Evolutionary conservation across 2,888 invertebrate species (phyloP).

Genomic region (Spodoptera exigua): DNA sequence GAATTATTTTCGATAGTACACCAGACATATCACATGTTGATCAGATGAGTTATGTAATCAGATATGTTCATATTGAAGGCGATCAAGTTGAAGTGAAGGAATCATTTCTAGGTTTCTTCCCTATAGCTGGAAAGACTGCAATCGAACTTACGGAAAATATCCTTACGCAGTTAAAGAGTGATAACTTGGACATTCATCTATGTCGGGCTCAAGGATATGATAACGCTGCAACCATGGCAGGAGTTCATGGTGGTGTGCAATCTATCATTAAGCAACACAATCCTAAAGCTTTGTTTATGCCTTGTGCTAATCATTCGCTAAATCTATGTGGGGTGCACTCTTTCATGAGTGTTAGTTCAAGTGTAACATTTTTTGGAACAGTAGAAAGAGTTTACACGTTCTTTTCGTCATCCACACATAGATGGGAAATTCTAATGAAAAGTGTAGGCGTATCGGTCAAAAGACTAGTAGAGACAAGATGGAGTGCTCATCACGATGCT

Average conservation of each 20-base stretch:
- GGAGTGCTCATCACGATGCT: conserved; percentile 37
- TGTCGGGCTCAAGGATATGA: conserved; percentile 48
- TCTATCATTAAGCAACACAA: conserved; percentile 13
- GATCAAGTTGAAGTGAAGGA: conserved; percentile 34
- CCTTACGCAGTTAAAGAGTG: conserved; percentile 2
- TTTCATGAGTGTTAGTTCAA: conserved; percentile 24
- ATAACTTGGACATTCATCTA: conserved; percentile 4
- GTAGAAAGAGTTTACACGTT: conserved; percentile 33
- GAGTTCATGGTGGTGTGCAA: conserved; percentile 44
- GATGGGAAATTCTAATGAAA: conserved; percentile 35
- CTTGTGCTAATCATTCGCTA: conserved; percentile 43
- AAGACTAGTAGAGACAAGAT: conserved; percentile 30
- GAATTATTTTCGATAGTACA: conserved; percentile 45
- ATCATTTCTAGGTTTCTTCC: conserved; percentile 19
- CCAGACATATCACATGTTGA: conserved; percentile 28
- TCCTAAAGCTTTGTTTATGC: conserved; percentile 37
- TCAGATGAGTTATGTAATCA: conserved; percentile 12
- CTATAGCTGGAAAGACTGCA: conserved; percentile 20
- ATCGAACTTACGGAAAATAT: conserved; percentile 1
- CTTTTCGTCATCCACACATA: conserved; percentile 33
- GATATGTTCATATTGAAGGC: conserved; percentile 8
- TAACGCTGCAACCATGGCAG: conserved; percentile 46
- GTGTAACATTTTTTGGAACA: conserved; percentile 31
- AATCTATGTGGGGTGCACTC: conserved; percentile 35
- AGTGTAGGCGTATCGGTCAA: conserved; percentile 17